phyloP scores from a whole-genome alignment of 2,113 vertebrate genomes.

The Syngnathus scovelli region DNA sequence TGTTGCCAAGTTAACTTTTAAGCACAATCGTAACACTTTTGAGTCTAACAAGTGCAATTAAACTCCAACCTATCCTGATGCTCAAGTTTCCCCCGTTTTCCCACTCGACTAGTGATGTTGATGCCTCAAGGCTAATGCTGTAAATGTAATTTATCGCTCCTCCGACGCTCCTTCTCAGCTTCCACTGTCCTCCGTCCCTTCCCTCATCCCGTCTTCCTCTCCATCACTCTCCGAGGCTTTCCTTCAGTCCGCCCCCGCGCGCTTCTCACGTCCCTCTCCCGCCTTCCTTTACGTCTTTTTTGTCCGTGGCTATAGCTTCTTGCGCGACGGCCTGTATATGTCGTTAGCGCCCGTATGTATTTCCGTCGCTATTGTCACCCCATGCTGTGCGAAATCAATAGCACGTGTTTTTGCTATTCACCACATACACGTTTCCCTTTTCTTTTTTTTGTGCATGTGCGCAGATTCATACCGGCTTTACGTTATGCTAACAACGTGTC shows the following conservation, averaged over 20 bases:
- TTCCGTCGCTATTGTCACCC: constrained; percentile 35
- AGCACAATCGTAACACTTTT: not conserved
- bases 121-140: constrained; percentile 61
- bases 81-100: not conserved
- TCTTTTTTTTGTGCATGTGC: too few relatives aligned
- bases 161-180: constrained; percentile 21
- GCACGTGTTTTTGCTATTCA: constrained; percentile 2
- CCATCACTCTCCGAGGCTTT: not conserved
- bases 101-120: not conserved
- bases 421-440: too few relatives aligned
- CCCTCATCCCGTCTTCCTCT: constrained; percentile 3
- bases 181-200: constrained; percentile 11
- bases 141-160: constrained; percentile 53
- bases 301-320: constrained; percentile 10
- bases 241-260: not conserved
- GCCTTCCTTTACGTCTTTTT: not conserved
- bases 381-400: constrained; percentile 28
- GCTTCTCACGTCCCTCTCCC: constrained; percentile 5
- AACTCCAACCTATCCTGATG: not conserved
- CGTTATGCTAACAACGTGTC: constrained; percentile 18
- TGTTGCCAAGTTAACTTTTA: too few relatives aligned
- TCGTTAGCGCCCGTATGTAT: constrained; percentile 20
- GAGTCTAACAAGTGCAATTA: not conserved
- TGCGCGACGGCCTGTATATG: constrained; percentile 29
- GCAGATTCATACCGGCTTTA: not conserved